Percentiles rank a stretch among this genome's conserved stretches.
Evolutionary conservation across 2,113 vertebrate species (phyloP).

Genomic region (Xiphophorus hellerii): DNA sequence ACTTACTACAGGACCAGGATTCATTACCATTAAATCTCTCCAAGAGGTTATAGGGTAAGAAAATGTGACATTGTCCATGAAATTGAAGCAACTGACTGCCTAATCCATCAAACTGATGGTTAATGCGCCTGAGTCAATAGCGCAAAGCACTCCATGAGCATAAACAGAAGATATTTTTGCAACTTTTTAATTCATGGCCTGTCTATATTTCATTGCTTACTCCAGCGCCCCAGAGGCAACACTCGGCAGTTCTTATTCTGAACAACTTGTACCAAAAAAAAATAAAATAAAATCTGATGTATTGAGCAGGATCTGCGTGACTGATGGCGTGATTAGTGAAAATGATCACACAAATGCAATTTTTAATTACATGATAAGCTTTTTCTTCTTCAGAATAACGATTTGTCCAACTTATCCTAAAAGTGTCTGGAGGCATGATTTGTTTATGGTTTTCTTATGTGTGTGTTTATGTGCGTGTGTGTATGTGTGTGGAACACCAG

Average conservation of each 20-base stretch:
- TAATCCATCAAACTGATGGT: slow-evolving; percentile 67
- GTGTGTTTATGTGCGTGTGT: not conserved
- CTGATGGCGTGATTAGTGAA: slow-evolving; percentile 58
- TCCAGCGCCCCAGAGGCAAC: slow-evolving; percentile 41
- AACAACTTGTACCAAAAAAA: slow-evolving; percentile 55
- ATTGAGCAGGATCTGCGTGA: slow-evolving; percentile 56
- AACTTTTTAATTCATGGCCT: slow-evolving; percentile 59
- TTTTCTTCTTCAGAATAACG: slow-evolving; percentile 43
- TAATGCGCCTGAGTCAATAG: slow-evolving; percentile 44
- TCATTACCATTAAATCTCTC: slow-evolving; percentile 75
- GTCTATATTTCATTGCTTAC: slow-evolving; percentile 60
- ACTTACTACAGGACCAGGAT: slow-evolving; percentile 60
- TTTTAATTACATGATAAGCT: slow-evolving; percentile 57
- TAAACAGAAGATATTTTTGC: slow-evolving; percentile 54
- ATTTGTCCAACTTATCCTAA: slow-evolving; percentile 27
- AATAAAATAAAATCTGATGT: slow-evolving; percentile 60
- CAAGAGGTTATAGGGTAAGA: slow-evolving; percentile 62
- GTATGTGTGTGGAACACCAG: not conserved
- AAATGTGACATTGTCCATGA: slow-evolving; percentile 73
- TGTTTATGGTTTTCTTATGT: not conserved
- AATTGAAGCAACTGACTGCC: slow-evolving; percentile 64
- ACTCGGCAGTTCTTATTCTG: slow-evolving; percentile 49
- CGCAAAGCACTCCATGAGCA: slow-evolving; percentile 31
- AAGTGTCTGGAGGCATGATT: not conserved
- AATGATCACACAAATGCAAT: slow-evolving; percentile 61